phyloP scores from a whole-genome alignment of 2,113 vertebrate genomes.

The Colossoma macropomum region DNA sequence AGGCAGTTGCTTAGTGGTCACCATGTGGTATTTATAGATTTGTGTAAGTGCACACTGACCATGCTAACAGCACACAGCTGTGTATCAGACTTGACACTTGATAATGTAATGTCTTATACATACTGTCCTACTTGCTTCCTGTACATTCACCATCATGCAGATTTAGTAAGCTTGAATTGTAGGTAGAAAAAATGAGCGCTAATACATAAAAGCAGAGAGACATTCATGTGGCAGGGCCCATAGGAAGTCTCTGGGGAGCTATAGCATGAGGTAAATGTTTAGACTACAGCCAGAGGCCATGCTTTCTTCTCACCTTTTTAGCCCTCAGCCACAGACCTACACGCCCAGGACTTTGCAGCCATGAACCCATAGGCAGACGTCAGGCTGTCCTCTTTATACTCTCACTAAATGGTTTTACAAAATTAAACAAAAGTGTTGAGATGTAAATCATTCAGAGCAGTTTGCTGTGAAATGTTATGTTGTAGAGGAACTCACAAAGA shows the following conservation, averaged over 20 bases:
- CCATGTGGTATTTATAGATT: not conserved
- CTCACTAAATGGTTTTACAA: too few species aligned
- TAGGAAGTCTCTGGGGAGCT: not conserved
- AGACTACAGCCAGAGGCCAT: not conserved
- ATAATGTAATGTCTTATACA: too few species aligned
- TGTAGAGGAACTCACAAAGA: too few species aligned
- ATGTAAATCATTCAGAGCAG: too few species aligned
- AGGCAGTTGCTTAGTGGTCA: not conserved
- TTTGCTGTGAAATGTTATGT: too few species aligned
- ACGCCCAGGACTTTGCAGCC: not conserved
- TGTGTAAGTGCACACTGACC: not conserved
- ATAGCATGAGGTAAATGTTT: conserved; percentile 20
- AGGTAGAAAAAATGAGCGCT: too few species aligned
- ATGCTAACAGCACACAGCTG: not conserved
- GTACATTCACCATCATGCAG: too few species aligned
- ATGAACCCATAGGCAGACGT: not conserved
- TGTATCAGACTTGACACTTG: not conserved
- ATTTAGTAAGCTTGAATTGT: too few species aligned
- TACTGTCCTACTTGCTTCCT: too few species aligned
- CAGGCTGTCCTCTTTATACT: not conserved
- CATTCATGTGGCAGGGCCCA: not conserved
- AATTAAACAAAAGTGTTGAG: too few species aligned
- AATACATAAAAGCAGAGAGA: not conserved
- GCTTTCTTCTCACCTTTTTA: not conserved
- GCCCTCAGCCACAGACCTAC: not conserved